Evolutionary conservation across 1,140 invertebrate genomes (phyloP).

Genomic region (Saccostrea cuccullata): DNA sequence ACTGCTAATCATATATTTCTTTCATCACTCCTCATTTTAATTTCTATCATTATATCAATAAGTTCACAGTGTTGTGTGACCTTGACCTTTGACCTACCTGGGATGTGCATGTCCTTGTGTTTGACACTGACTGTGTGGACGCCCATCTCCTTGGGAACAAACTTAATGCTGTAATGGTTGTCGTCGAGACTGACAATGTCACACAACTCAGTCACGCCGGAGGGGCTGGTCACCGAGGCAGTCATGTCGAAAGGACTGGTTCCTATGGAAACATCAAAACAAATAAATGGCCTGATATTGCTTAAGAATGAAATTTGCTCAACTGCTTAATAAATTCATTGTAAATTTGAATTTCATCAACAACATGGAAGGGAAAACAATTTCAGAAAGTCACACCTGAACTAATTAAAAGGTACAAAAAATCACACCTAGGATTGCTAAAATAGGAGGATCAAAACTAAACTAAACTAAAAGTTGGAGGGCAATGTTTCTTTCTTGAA

Average conservation of each 20-base stretch:
- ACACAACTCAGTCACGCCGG: constrained; percentile 84
- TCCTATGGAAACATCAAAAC: constrained; percentile 80
- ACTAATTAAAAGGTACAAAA: not conserved
- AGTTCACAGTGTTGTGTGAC: too few species aligned
- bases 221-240: constrained; percentile 94
- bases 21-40: too few species aligned
- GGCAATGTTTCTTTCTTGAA: not conserved
- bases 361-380: not conserved
- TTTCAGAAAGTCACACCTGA: constrained; percentile 19
- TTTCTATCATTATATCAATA: too few species aligned
- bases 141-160: constrained; percentile 98
- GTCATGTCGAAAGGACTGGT: constrained; percentile 94
- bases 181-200: constrained; percentile 89
- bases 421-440: not conserved
- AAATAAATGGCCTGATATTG: not conserved
- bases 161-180: constrained; percentile 96
- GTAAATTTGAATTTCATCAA: not conserved
- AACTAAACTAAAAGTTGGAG: constrained; percentile 28
- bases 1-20: too few species aligned
- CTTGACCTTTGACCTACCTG: constrained; percentile 81
- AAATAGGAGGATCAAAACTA: constrained; percentile 2
- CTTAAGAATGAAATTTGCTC: not conserved
- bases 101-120: constrained; percentile 98
- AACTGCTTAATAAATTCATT: not conserved
- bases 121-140: constrained; percentile 97